Evolutionary conservation across 2,888 invertebrate species (phyloP), one percentile per base, ranked within the genome.

Genomic region (Sarcophaga carnaria): DNA sequence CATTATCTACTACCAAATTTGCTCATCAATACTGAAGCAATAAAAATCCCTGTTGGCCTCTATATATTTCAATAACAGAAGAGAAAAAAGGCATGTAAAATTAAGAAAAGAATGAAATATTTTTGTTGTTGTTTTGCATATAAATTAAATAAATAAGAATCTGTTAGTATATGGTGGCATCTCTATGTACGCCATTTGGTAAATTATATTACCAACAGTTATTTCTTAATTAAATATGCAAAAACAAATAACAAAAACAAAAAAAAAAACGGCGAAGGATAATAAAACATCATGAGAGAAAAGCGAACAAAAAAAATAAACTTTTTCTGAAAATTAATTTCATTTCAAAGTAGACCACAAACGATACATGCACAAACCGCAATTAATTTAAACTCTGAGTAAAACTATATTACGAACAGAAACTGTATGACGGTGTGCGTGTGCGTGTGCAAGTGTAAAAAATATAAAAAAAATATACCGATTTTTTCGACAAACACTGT

Each of bases 171-270:
- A 64, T 37, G 37, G 54, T 49, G 17, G 1, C 22, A 22, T 1
- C 17, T 12, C 2, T 17, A 14, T 3, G 17, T 12, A 17, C 54
- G 54, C 5, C 8, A 27, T 47, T 66, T 63, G 27, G 17, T 77
- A 10, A 37, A 78, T 74, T 78, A 78, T 75, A 75, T 81, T 63
- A 75, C 84, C 81, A 76, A 64, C 84, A 87, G 87, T 84, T 82
- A 87, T 87, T 87, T 87, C 87, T 87, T 87, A 87, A 87, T 87
- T 84, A 87, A 87, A 87, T 87, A 84, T 82, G 49, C 12, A 75
- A 76, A 72, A 64, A 25, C 49, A 64, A n/a, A 14, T n/a, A 20
- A 20, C 20, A 20, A 20, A 20, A 20, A 20, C 20, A 20, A 22
- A 22, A 62, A 75, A 69, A 83, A 71, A 10, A 72, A 64, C 54